Evolutionary conservation across 2,113 vertebrate species (phyloP).

Genomic region (Engystomops pustulosus): DNA sequence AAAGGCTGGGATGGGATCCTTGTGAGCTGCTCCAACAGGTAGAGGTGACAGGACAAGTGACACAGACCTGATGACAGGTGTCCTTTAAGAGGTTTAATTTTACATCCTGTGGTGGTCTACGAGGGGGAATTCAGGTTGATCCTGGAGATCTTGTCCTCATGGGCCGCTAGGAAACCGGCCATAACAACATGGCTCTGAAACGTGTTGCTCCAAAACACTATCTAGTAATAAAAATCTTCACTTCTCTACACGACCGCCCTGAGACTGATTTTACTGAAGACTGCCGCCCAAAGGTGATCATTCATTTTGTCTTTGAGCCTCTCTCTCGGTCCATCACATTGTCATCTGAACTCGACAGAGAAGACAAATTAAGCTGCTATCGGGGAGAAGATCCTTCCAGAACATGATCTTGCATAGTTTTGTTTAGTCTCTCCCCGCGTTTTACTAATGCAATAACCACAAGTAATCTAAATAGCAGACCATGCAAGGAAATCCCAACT

Average conservation of each 20-base stretch:
- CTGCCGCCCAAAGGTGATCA: not conserved
- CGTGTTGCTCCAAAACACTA: not conserved
- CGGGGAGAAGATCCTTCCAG: constrained; percentile 63
- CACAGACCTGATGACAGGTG: no score
- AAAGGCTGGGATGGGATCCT: no score
- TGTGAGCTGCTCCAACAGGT: no score
- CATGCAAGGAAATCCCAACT: constrained; percentile 70
- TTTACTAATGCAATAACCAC: constrained; percentile 68
- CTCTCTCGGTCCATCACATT: not conserved
- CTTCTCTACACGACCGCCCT: not conserved
- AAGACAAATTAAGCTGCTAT: constrained; percentile 50
- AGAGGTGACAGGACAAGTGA: no score
- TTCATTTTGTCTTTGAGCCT: not conserved
- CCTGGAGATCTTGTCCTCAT: no score
- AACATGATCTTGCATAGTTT: constrained; percentile 62
- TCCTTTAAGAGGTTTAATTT: no score
- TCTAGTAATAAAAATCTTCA: not conserved
- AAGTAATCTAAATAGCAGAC: constrained; percentile 74
- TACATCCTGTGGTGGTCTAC: no score
- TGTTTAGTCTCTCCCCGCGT: constrained; percentile 73
- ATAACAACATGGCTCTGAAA: not conserved
- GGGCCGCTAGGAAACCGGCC: not conserved
- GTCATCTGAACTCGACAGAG: not conserved
- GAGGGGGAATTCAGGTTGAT: no score
- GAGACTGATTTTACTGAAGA: not conserved